Percentiles rank a stretch among this genome's conserved stretches.
phyloP scores from a whole-genome alignment of 2,888 invertebrate genomes.

The Patella pellucida region DNA sequence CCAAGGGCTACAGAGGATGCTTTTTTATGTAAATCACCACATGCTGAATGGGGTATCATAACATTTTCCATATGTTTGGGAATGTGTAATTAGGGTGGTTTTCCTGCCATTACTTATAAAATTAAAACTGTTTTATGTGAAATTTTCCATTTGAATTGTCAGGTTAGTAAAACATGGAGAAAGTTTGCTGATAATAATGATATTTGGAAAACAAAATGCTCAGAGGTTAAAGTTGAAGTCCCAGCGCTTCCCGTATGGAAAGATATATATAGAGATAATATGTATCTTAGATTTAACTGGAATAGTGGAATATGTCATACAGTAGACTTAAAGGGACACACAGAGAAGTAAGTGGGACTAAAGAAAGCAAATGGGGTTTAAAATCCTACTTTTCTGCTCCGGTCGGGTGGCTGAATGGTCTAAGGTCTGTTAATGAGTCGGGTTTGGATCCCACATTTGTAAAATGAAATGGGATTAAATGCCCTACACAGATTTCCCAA shows the following conservation, averaged over 20 bases:
- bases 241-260: constrained; percentile 61
- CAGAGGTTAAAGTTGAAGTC: constrained; percentile 51
- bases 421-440: no score
- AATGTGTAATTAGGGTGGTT: no score
- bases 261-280: constrained; percentile 57
- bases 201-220: constrained; percentile 62
- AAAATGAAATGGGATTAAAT: no score
- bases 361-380: no score
- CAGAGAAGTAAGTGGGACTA: constrained; percentile 52
- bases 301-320: constrained; percentile 53
- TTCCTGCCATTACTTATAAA: background rate
- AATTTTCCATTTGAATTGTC: background rate
- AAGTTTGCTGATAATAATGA: constrained; percentile 56
- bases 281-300: constrained; percentile 61
- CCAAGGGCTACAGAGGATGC: no score
- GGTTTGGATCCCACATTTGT: no score
- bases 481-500: no score
- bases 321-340: constrained; percentile 61
- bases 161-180: constrained; percentile 61
- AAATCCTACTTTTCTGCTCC: no score
- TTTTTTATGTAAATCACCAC: no score
- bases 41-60: no score
- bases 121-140: constrained; percentile 12
- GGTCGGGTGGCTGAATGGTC: no score
- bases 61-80: no score